Base-by-base conservation (phyloP, 2,888 invertebrate species). In the Ormyrus rosae region DNA sequence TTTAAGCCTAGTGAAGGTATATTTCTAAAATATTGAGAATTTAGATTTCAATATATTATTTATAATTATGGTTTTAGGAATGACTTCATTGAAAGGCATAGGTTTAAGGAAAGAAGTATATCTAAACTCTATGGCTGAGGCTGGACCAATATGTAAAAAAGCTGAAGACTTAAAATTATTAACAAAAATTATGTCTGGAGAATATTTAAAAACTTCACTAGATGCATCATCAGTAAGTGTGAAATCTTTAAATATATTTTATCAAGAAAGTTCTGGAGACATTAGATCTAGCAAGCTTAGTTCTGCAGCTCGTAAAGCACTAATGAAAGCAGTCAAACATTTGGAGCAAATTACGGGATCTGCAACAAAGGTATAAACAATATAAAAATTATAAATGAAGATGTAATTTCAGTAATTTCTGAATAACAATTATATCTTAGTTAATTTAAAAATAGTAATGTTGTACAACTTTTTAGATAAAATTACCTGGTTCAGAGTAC, bases 121-220 rank as follows among this genome's bases (percentile, higher is more conserved):
- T 67, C 51, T 92, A n/a, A 92, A 94, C 4, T 94, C 96, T 0
- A 97, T 98, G 94, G 95, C 97, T 0, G 93, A 94, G 19, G 94
- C 94, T 0, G 98, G 99, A 0, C 97, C 98, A 63, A 93, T 98
- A 89, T 93, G 95, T 80, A 94, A 95, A 68, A 95, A 95, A 89
- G 94, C 95, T 19, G 92, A 92, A 34, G 99, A 99, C 92, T 92
- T 99, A 75, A 91, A 93, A 48, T 96, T 97, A 0, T 92, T 97
- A 81, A 92, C 97, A 1, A 94, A 94, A 91, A 91, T 95, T 46
- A 89, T 95, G 2, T 89, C 93, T 0, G 94, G 92, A 0, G 67
- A 73, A 93, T 78, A 91, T 91, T 0, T 85, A 88, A 0, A 91
- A 91, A 46, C 88, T 96, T 0, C 92, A 93, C 89, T 97, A 10